phyloP scores from a whole-genome alignment of 1,140 invertebrate species.

The Aphaenogaster ashmeadi region DNA sequence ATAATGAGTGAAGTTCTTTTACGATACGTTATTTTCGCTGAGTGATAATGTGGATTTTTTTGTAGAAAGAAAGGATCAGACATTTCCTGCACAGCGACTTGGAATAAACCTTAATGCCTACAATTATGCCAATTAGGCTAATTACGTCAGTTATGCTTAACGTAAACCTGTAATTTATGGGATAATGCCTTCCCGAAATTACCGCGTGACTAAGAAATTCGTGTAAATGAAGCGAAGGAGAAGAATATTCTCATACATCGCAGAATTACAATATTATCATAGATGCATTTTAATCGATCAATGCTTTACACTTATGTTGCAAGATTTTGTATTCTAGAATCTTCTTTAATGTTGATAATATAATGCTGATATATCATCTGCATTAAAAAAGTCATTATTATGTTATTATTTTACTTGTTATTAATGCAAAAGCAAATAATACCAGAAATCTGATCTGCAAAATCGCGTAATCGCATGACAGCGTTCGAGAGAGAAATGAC shows the following conservation, averaged over 20 bases:
- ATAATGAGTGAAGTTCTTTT: slow-evolving; percentile 2
- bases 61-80: not conserved
- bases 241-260: not conserved
- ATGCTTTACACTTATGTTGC: not conserved
- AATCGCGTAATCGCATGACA: not conserved
- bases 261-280: slow-evolving; percentile 4
- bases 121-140: slow-evolving; percentile 28
- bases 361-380: not conserved
- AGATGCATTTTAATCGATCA: not conserved
- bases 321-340: not conserved
- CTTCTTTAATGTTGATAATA: not conserved
- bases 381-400: not conserved
- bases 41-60: not conserved
- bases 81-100: slow-evolving; percentile 3
- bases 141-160: slow-evolving; percentile 13
- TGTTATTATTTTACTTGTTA: not conserved
- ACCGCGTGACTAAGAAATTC: slow-evolving; percentile 12
- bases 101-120: slow-evolving; percentile 33
- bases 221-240: not conserved
- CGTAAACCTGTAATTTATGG: slow-evolving; percentile 22
- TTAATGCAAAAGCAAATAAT: not conserved
- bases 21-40: not conserved
- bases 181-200: slow-evolving; percentile 29
- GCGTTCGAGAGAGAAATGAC: not conserved
- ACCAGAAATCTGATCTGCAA: not conserved